A percentile compares a stretch with the other conserved stretches of the same genome.
Conservation (phyloP, 2,113 vertebrate genomes). For the Catharus minimus region DNA sequence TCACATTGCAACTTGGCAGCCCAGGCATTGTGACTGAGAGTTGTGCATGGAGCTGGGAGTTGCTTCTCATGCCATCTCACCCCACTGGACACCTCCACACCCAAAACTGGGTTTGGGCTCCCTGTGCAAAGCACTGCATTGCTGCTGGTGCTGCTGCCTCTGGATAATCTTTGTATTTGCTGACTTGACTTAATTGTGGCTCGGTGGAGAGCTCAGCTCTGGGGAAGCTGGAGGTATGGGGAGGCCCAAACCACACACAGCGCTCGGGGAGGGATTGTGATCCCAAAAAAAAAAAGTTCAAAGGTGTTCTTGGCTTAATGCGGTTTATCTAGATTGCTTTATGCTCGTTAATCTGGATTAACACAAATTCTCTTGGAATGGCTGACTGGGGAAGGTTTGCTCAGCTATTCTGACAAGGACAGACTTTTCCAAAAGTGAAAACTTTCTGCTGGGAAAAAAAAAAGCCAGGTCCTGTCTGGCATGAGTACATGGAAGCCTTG, state of each 20-base stretch:
- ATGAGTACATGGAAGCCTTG: neutral
- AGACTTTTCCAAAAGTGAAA: neutral
- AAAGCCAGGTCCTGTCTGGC: neutral
- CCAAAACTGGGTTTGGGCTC: neutral
- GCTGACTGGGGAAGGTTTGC: slow-evolving; percentile 22
- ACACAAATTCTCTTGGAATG: slow-evolving; percentile 30
- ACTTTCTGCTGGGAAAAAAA: neutral
- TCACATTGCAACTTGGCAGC: neutral
- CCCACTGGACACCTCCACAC: accelerated
- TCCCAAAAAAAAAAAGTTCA: slow-evolving; percentile 41
- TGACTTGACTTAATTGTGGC: neutral
- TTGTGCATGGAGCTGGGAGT: accelerated
- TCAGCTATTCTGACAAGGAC: neutral
- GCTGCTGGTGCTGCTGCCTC: neutral
- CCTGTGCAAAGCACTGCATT: neutral
- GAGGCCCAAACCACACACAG: slow-evolving; percentile 53
- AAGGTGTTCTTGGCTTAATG: slow-evolving; percentile 51
- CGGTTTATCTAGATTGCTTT: slow-evolving; percentile 64
- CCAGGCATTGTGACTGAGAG: neutral
- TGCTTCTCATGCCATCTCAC: accelerated
- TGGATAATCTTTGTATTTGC: neutral
- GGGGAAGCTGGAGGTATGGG: neutral
- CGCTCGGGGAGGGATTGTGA: neutral
- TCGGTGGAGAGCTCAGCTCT: neutral
- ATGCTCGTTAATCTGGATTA: slow-evolving; percentile 65